Evolutionary conservation across 2,888 invertebrate genomes (phyloP).

Genomic region (Villa cingulata): DNA sequence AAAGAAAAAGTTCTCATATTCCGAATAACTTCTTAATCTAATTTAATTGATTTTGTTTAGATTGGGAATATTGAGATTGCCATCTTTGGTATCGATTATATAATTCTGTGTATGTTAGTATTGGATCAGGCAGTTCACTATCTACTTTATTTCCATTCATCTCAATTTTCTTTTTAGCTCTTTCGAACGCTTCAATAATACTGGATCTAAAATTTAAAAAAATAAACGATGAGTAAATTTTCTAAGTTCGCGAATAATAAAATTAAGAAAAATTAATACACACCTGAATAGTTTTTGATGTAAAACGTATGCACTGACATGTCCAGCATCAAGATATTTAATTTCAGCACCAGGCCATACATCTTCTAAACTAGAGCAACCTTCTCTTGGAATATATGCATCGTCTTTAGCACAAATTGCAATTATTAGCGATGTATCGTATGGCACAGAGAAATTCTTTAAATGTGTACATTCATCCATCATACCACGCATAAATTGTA

Average conservation of each 20-base stretch:
- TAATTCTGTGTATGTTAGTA: slow-evolving; percentile 23
- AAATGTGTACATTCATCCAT: slow-evolving; percentile 99
- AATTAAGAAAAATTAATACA: slow-evolving; percentile 4
- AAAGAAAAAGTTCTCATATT: too few relatives aligned
- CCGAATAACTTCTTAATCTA: neutral
- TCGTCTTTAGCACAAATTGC: slow-evolving; percentile 82
- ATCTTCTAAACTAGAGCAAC: slow-evolving; percentile 66
- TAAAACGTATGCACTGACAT: slow-evolving; percentile 77
- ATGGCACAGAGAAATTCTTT: slow-evolving; percentile 76
- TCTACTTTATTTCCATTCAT: neutral
- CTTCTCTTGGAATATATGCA: slow-evolving; percentile 79
- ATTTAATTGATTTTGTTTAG: neutral
- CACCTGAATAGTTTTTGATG: slow-evolving; percentile 82
- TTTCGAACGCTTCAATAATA: slow-evolving; percentile 62
- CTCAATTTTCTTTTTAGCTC: slow-evolving; percentile 44
- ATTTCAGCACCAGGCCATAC: slow-evolving; percentile 91
- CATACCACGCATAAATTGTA: slow-evolving; percentile 90
- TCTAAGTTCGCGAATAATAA: neutral
- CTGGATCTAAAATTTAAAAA: slow-evolving; percentile 45
- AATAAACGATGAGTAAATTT: neutral
- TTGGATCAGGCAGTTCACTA: slow-evolving; percentile 17
- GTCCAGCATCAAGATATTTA: slow-evolving; percentile 75
- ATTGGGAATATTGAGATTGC: neutral
- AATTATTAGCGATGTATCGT: slow-evolving; percentile 80
- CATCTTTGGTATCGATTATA: slow-evolving; percentile 20